These are phyloP conservation scores for Drosophila recens DNA, from an alignment of 2,888 invertebrate species.

Conservation along the genomic window DNA sequence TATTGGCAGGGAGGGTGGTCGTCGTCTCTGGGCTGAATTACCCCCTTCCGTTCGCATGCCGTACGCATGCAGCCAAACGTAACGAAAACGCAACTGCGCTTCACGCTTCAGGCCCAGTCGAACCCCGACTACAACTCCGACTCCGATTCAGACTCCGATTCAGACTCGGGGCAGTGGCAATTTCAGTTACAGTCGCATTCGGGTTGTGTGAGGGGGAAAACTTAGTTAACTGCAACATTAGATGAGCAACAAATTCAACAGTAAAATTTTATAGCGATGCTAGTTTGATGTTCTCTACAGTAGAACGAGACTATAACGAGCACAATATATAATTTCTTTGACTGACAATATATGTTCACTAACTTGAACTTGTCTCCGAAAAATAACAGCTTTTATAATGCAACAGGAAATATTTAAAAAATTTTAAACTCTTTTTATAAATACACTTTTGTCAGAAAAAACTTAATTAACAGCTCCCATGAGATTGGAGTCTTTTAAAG, in stretches of 20 bases:
- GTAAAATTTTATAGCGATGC: constrained; percentile 25
- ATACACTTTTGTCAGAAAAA: too few species aligned
- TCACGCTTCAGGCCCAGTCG: constrained; percentile 70
- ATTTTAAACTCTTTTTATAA: too few species aligned
- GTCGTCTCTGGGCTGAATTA: constrained; percentile 20
- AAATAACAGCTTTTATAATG: too few species aligned
- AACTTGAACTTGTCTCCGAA: too few species aligned
- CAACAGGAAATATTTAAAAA: too few species aligned
- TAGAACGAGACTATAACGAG: constrained; percentile 19
- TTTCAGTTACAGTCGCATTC: constrained; percentile 24
- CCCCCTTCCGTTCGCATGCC: constrained; percentile 27
- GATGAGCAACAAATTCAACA: constrained; percentile 60
- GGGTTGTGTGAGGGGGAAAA: constrained; percentile 4
- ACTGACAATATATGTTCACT: not conserved
- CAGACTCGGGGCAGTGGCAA: constrained; percentile 16
- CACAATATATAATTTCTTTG: not conserved
- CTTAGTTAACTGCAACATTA: constrained; percentile 54
- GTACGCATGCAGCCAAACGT: constrained; percentile 74
- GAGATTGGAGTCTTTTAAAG: too few species aligned
- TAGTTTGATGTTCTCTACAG: constrained; percentile 24
- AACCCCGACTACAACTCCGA: constrained; percentile 9
- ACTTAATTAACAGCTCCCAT: too few species aligned
- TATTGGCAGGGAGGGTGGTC: constrained; percentile 73
- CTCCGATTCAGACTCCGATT: not conserved
- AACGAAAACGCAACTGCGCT: constrained; percentile 80